phyloP scores from a whole-genome alignment of 2,888 invertebrate species.

The Seira sanloemensis region DNA sequence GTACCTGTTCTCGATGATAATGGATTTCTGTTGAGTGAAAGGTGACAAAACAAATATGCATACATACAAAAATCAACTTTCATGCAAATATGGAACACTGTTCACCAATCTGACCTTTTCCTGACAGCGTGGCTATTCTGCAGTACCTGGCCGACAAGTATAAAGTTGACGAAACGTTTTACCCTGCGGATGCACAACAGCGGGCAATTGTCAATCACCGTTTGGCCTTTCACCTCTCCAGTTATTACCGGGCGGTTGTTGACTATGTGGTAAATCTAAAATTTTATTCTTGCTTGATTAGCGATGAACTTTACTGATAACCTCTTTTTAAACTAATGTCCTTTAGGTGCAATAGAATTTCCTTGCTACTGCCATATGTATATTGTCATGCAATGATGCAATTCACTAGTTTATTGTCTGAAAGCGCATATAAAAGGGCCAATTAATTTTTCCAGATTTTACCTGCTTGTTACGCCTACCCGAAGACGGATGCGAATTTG shows the following conservation, averaged over 20 bases:
- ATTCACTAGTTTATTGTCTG: background rate
- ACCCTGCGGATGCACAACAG: conserved; percentile 83
- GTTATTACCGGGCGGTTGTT: conserved; percentile 84
- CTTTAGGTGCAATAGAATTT: background rate
- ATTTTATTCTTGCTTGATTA: background rate
- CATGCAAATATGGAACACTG: background rate
- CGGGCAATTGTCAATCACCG: conserved; percentile 88
- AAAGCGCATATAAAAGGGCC: too few relatives aligned
- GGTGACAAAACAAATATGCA: conserved; percentile 75
- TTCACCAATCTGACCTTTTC: conserved; percentile 18
- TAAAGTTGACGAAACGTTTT: conserved; percentile 81
- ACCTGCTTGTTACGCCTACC: conserved; percentile 86
- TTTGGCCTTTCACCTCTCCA: conserved; percentile 85
- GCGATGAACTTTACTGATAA: conserved; percentile 19
- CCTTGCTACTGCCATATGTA: too few relatives aligned
- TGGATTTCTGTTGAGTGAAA: conserved; percentile 87
- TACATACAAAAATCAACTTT: background rate
- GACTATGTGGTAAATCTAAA: conserved; percentile 79
- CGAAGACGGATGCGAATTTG: conserved; percentile 81
- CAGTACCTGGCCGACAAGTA: conserved; percentile 88
- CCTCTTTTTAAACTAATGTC: background rate
- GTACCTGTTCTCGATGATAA: conserved; percentile 86
- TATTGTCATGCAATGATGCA: conserved; percentile 25
- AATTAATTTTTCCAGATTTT: conserved; percentile 79
- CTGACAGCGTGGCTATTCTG: conserved; percentile 79